Evolutionary conservation across 2,888 invertebrate genomes (phyloP), one percentile per base, ranked within the genome.

Genomic region (Catocala nupta): DNA sequence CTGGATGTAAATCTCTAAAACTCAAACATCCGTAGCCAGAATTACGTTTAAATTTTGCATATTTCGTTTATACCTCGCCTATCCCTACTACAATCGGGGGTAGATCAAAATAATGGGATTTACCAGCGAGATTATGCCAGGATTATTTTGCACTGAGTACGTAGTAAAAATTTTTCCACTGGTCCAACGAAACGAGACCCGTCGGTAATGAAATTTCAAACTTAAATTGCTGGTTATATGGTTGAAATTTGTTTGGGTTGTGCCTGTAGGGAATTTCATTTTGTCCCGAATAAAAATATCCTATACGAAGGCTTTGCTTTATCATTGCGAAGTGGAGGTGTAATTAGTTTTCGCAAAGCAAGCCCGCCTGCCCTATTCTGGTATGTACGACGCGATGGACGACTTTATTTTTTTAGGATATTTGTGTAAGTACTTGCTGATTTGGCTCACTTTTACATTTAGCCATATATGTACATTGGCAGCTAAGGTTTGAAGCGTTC

Each of bases 231-330:
- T 0, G 0, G 0, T 0, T 0, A 8, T 78, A 88, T 68, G 65
- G 86, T 76, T 48, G 68, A 49, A 66, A 57, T 87, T 43, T 53
- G 10, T n/a, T 63, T 76, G 5, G 7, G 12, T 9, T 25, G 8
- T 16, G 9, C 12, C 42, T 67, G 64, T 59, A 61, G 83, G 83
- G 87, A 93, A 93, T 92, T 93, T 93, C 90, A 93, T 94, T 93
- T 92, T 87, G 92, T 86, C 85, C 87, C 81, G 89, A 92, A 93
- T 93, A 93, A 94, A 93, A 93, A 92, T 94, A 92, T 92, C 89
- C 87, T 82, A 93, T 93, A 93, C 90, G 91, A 88, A 84, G 91
- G 92, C 92, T 94, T 93, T 94, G 94, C 93, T 94, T 94, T 94
- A 93, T 93, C 93, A 94, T 93, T 91, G 89, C 87, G 91, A 89